These are phyloP conservation scores for Tigriopus californicus DNA, from an alignment of 2,888 invertebrate genomes.

Conservation along the genomic window DNA sequence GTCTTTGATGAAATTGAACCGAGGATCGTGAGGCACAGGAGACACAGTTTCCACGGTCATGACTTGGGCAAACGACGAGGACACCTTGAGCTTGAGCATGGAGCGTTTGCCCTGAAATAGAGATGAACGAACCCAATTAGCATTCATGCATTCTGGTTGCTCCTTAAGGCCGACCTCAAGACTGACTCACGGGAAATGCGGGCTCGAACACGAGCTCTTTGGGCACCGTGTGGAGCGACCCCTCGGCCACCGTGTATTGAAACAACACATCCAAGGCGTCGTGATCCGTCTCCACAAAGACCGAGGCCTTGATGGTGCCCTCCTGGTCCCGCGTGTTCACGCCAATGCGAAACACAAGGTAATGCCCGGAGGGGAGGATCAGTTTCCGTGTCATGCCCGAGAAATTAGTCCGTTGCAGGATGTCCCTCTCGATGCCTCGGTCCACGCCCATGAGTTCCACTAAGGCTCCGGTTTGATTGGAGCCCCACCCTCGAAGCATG, in stretches of 20 bases:
- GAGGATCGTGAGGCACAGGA: conserved; percentile 41
- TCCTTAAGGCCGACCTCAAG: background rate
- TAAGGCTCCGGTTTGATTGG: conserved; percentile 37
- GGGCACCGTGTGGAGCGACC: conserved; percentile 46
- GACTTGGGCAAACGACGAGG: conserved; percentile 56
- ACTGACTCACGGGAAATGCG: conserved; percentile 44
- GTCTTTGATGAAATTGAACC: conserved; percentile 31
- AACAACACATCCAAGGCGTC: conserved; percentile 50
- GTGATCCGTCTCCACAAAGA: conserved; percentile 50
- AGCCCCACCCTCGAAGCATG: conserved; percentile 37
- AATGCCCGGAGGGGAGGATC: conserved; percentile 38
- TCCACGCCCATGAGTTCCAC: conserved; percentile 19
- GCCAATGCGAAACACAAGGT: conserved; percentile 49
- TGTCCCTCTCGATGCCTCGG: conserved; percentile 12
- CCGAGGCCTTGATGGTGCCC: conserved; percentile 44
- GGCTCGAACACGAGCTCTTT: conserved; percentile 48
- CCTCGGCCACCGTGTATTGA: conserved; percentile 42
- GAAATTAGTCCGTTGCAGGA: background rate
- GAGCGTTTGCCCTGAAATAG: conserved; percentile 53
- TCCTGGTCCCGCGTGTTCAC: conserved; percentile 44
- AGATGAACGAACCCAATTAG: background rate
- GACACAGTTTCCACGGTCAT: conserved; percentile 53
- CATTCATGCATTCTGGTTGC: too few relatives aligned
- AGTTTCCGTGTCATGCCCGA: conserved; percentile 28
- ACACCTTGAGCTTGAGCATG: conserved; percentile 51